Conservation (phyloP, 2,888 invertebrate genomes). For the Drosophila vallismaia region DNA sequence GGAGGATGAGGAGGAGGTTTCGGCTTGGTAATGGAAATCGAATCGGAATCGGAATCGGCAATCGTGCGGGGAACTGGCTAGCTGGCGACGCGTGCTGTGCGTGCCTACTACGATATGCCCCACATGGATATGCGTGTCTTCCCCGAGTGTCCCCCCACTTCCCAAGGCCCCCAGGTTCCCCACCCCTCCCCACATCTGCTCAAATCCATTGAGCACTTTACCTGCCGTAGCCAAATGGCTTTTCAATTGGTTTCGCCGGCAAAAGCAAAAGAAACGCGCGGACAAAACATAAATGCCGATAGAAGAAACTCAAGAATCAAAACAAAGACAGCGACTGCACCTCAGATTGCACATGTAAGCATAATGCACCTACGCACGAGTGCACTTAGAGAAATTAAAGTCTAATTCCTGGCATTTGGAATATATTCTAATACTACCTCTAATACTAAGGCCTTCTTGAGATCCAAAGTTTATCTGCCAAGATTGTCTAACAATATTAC, state of each 20-base stretch:
- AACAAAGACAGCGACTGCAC: slow-evolving; percentile 61
- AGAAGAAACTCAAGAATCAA: slow-evolving; percentile 67
- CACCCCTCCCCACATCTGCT: slow-evolving; percentile 4
- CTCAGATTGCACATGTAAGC: slow-evolving; percentile 25
- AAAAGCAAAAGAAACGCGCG: slow-evolving; percentile 53
- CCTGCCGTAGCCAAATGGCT: slow-evolving; percentile 62
- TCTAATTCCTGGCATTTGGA: no score
- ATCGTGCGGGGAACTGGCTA: slow-evolving; percentile 35
- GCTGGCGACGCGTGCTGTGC: slow-evolving; percentile 56
- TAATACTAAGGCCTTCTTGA: no score
- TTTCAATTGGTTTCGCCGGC: slow-evolving; percentile 73
- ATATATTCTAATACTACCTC: no score
- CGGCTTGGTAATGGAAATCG: slow-evolving; percentile 50
- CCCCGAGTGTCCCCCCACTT: slow-evolving; percentile 7
- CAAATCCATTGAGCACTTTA: slow-evolving; percentile 42
- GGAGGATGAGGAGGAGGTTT: slow-evolving; percentile 13
- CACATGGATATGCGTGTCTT: slow-evolving; percentile 57
- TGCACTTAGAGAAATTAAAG: slow-evolving; percentile 3
- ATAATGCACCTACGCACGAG: slow-evolving; percentile 15
- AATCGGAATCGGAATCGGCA: slow-evolving; percentile 50
- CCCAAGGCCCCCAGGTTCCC: neutral
- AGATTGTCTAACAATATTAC: no score
- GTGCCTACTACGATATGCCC: slow-evolving; percentile 58
- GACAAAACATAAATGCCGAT: slow-evolving; percentile 67
- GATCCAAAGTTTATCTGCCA: no score